Evolutionary conservation across 2,888 invertebrate genomes (phyloP).

Genomic region (Dusona sp.): DNA sequence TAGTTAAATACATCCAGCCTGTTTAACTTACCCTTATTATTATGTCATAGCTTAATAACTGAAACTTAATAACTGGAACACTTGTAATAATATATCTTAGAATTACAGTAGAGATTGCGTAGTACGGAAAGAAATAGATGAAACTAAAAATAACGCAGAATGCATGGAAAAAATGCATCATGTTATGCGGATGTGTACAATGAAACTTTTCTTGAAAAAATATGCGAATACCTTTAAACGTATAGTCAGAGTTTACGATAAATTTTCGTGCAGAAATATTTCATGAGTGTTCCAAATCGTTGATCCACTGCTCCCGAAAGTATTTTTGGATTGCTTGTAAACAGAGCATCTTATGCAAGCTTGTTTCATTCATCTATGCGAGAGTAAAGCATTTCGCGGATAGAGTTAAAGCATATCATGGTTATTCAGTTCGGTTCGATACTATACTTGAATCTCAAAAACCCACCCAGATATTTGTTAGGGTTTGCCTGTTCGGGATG

Average conservation of each 20-base stretch:
- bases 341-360: constrained; percentile 52
- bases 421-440: neutral
- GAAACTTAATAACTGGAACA: too few relatives aligned
- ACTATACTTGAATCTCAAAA: neutral
- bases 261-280: constrained; percentile 24
- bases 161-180: neutral
- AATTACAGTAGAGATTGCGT: too few relatives aligned
- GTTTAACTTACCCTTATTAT: too few relatives aligned
- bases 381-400: constrained; percentile 5
- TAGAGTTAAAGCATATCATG: neutral
- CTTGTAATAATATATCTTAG: too few relatives aligned
- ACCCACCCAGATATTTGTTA: too few relatives aligned
- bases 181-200: neutral
- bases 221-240: neutral
- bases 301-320: constrained; percentile 54
- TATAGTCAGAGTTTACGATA: neutral
- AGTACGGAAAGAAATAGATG: too few relatives aligned
- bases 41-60: too few relatives aligned
- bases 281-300: constrained; percentile 41
- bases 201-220: neutral
- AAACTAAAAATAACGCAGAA: too few relatives aligned
- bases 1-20: too few relatives aligned
- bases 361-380: constrained; percentile 43
- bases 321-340: constrained; percentile 66
- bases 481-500: too few relatives aligned